Base-by-base conservation (phyloP, 2,888 invertebrate species). In the Oeneis ivallda region DNA sequence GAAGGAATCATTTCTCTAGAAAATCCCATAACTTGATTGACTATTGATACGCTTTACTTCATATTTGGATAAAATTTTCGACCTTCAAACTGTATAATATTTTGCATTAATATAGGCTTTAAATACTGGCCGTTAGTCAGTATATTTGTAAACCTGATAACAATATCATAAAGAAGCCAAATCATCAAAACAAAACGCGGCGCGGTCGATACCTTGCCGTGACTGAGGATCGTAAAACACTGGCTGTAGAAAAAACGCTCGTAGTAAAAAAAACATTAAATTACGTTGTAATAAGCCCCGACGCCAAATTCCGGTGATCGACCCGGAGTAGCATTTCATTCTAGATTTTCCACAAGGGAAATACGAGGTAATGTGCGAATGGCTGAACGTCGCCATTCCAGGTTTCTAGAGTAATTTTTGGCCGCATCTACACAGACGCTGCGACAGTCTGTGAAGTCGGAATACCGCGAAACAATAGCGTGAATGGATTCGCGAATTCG, bases 271-370 rank as follows among this genome's bases (percentile, higher is more conserved):
- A 86, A 86, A 87, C 87, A 86, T 89, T 87, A 91, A 89, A 88
- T 89, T 84, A 89, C 85, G 76, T 75, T 74, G 87, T 90, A 90
- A 90, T 90, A 88, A 89, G 85, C 79, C 73, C 75, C 78, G 80
- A 82, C 83, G 80, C 75, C 73, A 79, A 86, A 80, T 83, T 79
- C 79, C 80, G 84, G 84, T 85, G 86, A 87, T 88, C 88, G 88
- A 89, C 85, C 87, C 79, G 78, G 72, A 39, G 79, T 77, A 72
- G 78, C 72, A 78, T 78, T 74, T 72, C 75, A 78, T 77, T 75
- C 77, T 84, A 83, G 85, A 89, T 87, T 83, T 81, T 84, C 83
- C 90, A 87, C 89, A 82, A 84, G 89, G 89, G 90, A 91, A 89
- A 89, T 89, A 84, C 78, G 56, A 32, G 37, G 59, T 66, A 52